Percentiles rank a stretch among this genome's conserved stretches.
These are phyloP conservation scores for Thyatira batis DNA, from an alignment of 2,888 invertebrate genomes.

Conservation along the genomic window DNA sequence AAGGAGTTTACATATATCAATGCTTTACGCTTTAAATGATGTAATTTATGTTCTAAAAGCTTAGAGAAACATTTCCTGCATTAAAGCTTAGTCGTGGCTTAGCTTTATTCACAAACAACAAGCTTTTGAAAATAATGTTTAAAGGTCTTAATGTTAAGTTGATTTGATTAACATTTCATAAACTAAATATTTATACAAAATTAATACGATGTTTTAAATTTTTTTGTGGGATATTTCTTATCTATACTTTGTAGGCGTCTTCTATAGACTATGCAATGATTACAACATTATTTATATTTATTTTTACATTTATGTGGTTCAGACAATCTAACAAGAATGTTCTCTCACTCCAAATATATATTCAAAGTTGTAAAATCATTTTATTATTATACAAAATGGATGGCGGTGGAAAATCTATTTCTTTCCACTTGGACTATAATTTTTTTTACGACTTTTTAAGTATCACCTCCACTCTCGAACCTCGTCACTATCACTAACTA, in stretches of 20 bases:
- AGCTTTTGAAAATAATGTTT: too few species aligned
- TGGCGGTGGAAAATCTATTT: constrained; percentile 70
- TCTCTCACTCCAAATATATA: not conserved
- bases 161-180: too few species aligned
- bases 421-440: constrained; percentile 72
- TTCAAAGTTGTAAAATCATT: constrained; percentile 50
- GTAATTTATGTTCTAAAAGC: not conserved
- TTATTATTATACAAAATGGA: constrained; percentile 71
- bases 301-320: not conserved
- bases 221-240: not conserved
- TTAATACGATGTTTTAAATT: too few species aligned
- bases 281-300: not conserved
- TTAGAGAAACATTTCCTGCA: too few species aligned
- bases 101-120: too few species aligned
- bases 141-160: too few species aligned
- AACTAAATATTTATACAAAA: too few species aligned
- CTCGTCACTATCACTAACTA: constrained; percentile 34
- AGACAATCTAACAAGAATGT: constrained; percentile 1
- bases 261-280: not conserved
- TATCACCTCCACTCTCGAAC: constrained; percentile 59
- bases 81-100: too few species aligned
- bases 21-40: not conserved
- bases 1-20: not conserved
- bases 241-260: not conserved
- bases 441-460: constrained; percentile 73